These are phyloP conservation scores for Scatophagus argus DNA, from an alignment of 2,113 vertebrate genomes.

Conservation along the genomic window DNA sequence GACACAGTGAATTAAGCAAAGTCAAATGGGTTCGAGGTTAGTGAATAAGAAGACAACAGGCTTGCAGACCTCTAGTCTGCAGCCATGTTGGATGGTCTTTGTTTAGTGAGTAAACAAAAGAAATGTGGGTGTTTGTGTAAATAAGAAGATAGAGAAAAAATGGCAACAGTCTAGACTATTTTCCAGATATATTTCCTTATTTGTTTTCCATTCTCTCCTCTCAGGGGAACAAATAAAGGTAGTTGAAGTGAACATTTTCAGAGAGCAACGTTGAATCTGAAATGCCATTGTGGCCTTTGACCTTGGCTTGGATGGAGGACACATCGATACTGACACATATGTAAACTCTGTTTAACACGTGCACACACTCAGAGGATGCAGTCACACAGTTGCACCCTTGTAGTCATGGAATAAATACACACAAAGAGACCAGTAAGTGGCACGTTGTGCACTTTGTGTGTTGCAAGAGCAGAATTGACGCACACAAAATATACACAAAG, in stretches of 20 bases:
- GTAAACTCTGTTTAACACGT: too few relatives aligned
- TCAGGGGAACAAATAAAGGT: neutral
- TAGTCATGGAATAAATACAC: neutral
- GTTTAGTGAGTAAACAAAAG: conserved; percentile 25
- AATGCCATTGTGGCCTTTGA: conserved; percentile 28
- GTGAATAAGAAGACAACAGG: too few relatives aligned
- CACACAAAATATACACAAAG: neutral
- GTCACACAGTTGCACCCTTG: neutral
- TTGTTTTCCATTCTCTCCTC: neutral
- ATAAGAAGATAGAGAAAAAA: conserved; percentile 12
- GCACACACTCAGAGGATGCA: neutral
- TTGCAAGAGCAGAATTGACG: neutral
- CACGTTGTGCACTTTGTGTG: neutral
- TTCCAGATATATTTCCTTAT: neutral
- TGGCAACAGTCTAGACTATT: neutral
- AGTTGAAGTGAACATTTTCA: conserved; percentile 58
- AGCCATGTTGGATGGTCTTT: neutral
- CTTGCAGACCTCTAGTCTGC: too few relatives aligned
- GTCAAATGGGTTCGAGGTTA: too few relatives aligned
- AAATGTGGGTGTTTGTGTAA: neutral
- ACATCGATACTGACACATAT: neutral
- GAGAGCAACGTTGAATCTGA: neutral
- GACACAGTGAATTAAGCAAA: too few relatives aligned
- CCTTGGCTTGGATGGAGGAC: conserved; percentile 8
- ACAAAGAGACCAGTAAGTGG: neutral